Base-by-base conservation (phyloP, 2,888 invertebrate species). In the Gandaritis pyraliata region DNA sequence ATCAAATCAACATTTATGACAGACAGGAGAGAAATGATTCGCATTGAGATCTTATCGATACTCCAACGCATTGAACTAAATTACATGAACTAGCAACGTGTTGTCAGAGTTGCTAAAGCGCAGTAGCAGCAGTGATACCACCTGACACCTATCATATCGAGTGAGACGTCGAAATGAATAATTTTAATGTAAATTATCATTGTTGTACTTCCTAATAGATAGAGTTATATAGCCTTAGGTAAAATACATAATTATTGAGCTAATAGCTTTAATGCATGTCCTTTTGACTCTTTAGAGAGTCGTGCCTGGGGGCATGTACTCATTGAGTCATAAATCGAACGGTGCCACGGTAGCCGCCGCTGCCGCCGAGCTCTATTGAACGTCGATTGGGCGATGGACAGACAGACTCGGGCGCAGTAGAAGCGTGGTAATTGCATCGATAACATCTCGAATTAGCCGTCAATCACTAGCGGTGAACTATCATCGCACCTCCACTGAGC, bases 391-490 rank as follows among this genome's bases (percentile, higher is more conserved):
- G 29, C 16, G 47, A 12, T 30, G 16, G 33, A 13, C 18, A 45
- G 30, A 2, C 45, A 51, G 45, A 36, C 33, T 41, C 55, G 65
- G 56, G 56, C 58, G 55, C 61, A 38, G 57, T 72, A 71, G 77
- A 74, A 75, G 75, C 74, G 76, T 72, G 75, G 86, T 87, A 88
- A 89, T 88, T 86, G 90, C 84, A 69, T 75, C 79, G 91, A 91
- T 90, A 91, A 83, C 86, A 90, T 90, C 90, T 88, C 80, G 82
- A 85, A 87, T 87, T 82, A 87, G 83, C 86, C 88, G 88, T 90
- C 91, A 89, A 90, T 91, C 91, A 86, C 82, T 78, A 70, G 71
- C 76, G 73, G 78, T 75, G 81, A 84, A 86, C 88, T 86, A 87
- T 88, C 89, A 88, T 86, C 86, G 81, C 73, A 73, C 73, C 75